Evolutionary conservation across 2,113 vertebrate species (phyloP).

Genomic region (Sclerurus mexicanus): DNA sequence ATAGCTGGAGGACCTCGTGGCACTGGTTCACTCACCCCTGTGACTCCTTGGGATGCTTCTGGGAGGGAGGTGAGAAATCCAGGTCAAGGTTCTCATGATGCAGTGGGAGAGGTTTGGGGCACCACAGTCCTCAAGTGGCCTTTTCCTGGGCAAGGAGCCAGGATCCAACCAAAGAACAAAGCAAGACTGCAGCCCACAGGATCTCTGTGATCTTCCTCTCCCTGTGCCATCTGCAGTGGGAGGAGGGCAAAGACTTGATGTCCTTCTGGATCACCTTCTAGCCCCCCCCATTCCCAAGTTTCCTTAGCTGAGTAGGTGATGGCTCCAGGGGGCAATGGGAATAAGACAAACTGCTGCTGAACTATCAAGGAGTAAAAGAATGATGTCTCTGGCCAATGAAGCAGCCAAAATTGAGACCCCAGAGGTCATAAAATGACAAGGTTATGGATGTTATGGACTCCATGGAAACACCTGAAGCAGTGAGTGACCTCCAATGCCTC

Average conservation of each 20-base stretch:
- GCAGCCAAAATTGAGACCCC: neutral
- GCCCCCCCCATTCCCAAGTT: neutral
- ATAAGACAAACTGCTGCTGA: neutral
- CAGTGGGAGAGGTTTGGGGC: neutral
- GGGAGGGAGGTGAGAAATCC: neutral
- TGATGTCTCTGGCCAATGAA: neutral
- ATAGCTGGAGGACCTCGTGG: neutral
- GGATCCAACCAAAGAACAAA: neutral
- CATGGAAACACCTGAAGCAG: neutral
- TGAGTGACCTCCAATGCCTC: neutral
- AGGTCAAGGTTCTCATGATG: rapidly evolving
- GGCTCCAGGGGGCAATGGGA: neutral
- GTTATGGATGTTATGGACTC: neutral
- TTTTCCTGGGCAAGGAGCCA: neutral
- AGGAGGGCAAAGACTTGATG: rapidly evolving
- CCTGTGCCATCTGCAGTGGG: neutral
- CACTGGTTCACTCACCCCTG: neutral
- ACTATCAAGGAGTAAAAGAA: neutral
- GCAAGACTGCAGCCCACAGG: neutral
- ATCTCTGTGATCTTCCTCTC: neutral
- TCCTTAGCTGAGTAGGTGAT: neutral
- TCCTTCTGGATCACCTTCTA: neutral
- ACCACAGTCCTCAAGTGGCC: neutral
- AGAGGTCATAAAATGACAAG: neutral
- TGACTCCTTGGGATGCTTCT: neutral